phyloP scores from a whole-genome alignment of 1,140 invertebrate species.

The Carposina sasakii region DNA sequence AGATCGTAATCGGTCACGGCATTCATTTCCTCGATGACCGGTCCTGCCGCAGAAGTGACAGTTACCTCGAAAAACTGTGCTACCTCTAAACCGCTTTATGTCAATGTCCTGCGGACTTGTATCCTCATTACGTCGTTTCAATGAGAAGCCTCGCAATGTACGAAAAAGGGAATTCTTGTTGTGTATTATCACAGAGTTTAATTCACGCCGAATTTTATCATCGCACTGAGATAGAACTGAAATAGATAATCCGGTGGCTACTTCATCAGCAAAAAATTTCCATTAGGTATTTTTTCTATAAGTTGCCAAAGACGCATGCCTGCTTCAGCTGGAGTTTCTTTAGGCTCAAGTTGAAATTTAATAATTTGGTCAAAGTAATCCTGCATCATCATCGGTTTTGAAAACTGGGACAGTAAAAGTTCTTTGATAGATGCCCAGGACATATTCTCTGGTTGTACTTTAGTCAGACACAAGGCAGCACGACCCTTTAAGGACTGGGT shows the following conservation, averaged over 20 bases:
- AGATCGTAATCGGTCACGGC: neutral
- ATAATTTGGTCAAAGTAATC: too few relatives aligned
- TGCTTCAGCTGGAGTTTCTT: too few relatives aligned
- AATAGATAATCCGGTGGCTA: constrained; percentile 24
- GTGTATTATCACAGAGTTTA: constrained; percentile 18
- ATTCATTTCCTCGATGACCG: constrained; percentile 16
- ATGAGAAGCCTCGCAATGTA: constrained; percentile 10
- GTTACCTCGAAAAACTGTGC: neutral
- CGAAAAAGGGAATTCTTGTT: constrained; percentile 20
- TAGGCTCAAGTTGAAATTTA: too few relatives aligned
- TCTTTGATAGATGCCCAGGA: too few relatives aligned
- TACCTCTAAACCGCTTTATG: neutral
- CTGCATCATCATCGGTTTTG: too few relatives aligned
- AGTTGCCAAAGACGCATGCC: too few relatives aligned
- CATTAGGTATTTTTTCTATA: too few relatives aligned
- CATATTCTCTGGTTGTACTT: too few relatives aligned
- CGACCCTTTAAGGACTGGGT: too few relatives aligned
- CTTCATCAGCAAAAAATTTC: too few relatives aligned
- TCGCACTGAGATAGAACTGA: constrained; percentile 21
- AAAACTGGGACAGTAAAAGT: too few relatives aligned
- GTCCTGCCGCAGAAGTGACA: constrained; percentile 18
- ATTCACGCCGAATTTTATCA: constrained; percentile 15
- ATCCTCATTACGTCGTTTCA: constrained; percentile 15
- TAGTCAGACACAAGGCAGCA: too few relatives aligned
- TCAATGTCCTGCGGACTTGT: neutral